Base-by-base conservation (phyloP, 2,888 invertebrate species). In the Papilio protenor region DNA sequence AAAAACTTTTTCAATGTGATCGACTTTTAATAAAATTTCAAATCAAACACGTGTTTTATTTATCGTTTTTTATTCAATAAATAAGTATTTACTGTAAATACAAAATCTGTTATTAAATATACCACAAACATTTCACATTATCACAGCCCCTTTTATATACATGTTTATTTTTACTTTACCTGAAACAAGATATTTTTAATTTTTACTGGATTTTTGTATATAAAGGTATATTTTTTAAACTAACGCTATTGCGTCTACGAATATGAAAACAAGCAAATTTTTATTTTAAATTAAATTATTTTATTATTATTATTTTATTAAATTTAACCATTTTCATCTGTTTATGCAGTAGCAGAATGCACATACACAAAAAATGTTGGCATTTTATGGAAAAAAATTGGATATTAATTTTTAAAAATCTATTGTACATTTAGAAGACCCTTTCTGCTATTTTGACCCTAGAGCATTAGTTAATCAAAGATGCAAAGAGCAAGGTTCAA, bases 121-220 rank as follows among this genome's bases (percentile, higher is more conserved):
- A 81, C 81, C 81, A 84, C 81, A 76, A 80, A 81, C 79, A 81
- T 83, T 82, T 83, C 79, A 79, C 84, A 85, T 87, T 92, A 91
- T 92, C 92, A 92, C 92, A 92, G 92, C 89, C 90, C 86, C 84
- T 86, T 87, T 87, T 87, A 83, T n/a, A 40, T 21, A 78, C 71
- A 49, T 84, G 83, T 84, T 83, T 79, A 78, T 75, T 81, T 79
- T 79, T 61, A 72, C 75, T 77, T 78, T 83, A 84, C 84, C 85
- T 84, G 84, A 76, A 84, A 84, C 81, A 82, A 82, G 52, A 75
- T 45, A 73, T 45, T 61, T 18, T 64, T 18, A 45, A 45, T 45
- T 40, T 18, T 66, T 45, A n/a, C 45, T 10, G 40, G 33, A 33
- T 66, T 45, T n/a, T 52, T 45, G 11, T 18, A 23, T 40, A 40